These are phyloP conservation scores for Peromyscus melanophrys DNA, from an alignment of 2,797 vertebrate species.

Conservation along the genomic window DNA sequence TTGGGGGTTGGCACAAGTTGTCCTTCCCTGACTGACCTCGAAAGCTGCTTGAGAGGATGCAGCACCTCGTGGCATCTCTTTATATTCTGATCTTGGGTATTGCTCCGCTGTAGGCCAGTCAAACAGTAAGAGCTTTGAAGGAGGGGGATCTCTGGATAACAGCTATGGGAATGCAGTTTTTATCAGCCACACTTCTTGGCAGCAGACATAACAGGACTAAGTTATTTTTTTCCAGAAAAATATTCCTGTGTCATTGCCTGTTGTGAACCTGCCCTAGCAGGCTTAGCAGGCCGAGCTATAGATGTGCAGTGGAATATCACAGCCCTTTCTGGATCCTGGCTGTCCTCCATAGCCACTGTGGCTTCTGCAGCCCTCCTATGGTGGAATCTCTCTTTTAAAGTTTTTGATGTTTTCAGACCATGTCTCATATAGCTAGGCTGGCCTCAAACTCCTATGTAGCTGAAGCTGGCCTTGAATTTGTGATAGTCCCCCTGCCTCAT, in stretches of 20 bases:
- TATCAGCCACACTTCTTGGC: background rate
- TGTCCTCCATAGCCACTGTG: background rate
- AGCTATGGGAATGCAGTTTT: background rate
- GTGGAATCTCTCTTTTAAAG: background rate
- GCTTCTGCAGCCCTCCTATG: background rate
- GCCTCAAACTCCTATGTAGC: background rate
- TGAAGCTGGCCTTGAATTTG: background rate
- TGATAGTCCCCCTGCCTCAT: background rate
- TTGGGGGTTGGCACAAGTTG: background rate
- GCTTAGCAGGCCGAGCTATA: too few relatives aligned
- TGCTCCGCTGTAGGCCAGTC: background rate
- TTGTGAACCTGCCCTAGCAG: background rate
- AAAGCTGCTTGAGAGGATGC: background rate
- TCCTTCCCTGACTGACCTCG: constrained; percentile 34
- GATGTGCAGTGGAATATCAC: background rate
- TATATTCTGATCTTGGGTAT: background rate
- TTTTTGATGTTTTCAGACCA: background rate
- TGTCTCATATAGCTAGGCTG: background rate
- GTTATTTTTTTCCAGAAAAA: background rate
- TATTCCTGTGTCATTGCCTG: background rate
- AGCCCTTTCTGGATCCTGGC: background rate
- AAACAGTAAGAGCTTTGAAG: constrained; percentile 4
- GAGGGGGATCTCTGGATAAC: background rate
- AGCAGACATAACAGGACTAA: background rate
- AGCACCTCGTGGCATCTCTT: background rate